Evolutionary conservation across 2,888 invertebrate species (phyloP), one percentile per base, ranked within the genome.

Genomic region (Himalopsyche kuldschensis): DNA sequence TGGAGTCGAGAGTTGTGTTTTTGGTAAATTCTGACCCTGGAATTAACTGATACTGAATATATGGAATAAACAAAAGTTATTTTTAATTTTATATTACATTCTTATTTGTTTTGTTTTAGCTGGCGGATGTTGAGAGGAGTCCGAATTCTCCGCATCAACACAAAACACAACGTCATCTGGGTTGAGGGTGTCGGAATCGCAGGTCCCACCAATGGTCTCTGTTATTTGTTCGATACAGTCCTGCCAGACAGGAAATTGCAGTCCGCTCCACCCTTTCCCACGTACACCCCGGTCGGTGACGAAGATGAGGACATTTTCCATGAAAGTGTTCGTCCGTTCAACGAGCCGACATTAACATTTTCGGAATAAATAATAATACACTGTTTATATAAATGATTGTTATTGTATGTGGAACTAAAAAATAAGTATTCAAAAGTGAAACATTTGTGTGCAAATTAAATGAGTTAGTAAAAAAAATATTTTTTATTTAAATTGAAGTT

Each of bases 91-190:
- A 1, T 4, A 63, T 11, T 27, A 30, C 6, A 20, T 27, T 69
- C 4, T 69, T 69, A 15, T 27, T 81, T 48, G 35, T 41, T 27
- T 8, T 69, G 31, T 82, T 81, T 46, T 87, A 91, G 93, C 4
- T 94, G 93, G 91, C 91, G 95, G 87, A 91, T 90, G 78, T 88
- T 92, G 78, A 92, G 92, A 86, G 94, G 95, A 77, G 91, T 95
- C 3, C 93, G 97, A 94, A 95, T 99, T 87, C 93, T 96, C 90
- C 94, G 99, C 85, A 97, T 99, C 48, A 98, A 99, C 89, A 97
- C 96, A n/a, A 96, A 97, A 89, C 94, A 97, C 89, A 98, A 99
- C 90, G 95, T 99, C 0, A 91, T 99, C 84, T 99, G 96, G 94
- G 95, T 98, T 11, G 92, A 94, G 87, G 98, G 98, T 15, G 94